phyloP scores from a whole-genome alignment of 2,888 invertebrate genomes.

The Monochamus alternatus region DNA sequence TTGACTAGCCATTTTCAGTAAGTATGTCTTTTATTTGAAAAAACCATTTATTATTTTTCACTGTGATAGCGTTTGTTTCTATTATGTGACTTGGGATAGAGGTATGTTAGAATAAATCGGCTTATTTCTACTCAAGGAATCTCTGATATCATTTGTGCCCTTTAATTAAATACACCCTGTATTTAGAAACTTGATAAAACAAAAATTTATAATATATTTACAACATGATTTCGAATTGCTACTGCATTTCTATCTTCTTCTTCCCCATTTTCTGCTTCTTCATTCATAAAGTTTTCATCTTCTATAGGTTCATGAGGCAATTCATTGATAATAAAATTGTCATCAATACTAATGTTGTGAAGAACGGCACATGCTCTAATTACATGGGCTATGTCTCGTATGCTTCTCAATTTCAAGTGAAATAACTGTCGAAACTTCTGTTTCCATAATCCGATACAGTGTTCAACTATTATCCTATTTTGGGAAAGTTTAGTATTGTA shows the following conservation, averaged over 20 bases:
- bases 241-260: not conserved
- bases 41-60: no score
- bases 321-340: not conserved
- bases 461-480: not conserved
- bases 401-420: not conserved
- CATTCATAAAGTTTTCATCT: not conserved
- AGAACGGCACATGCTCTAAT: not conserved
- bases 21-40: no score
- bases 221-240: not conserved
- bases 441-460: not conserved
- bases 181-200: not conserved
- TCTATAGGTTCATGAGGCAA: not conserved
- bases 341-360: not conserved
- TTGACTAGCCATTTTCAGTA: not conserved
- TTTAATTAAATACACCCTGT: not conserved
- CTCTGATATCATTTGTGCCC: no score
- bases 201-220: not conserved
- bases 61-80: no score
- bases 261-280: not conserved
- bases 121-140: no score
- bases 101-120: no score
- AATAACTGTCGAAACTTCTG: not conserved
- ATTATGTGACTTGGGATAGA: no score
- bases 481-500: conserved; percentile 3
- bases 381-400: not conserved